Base-by-base conservation (phyloP, 2,888 invertebrate species). In the Ennomos erosarius region DNA sequence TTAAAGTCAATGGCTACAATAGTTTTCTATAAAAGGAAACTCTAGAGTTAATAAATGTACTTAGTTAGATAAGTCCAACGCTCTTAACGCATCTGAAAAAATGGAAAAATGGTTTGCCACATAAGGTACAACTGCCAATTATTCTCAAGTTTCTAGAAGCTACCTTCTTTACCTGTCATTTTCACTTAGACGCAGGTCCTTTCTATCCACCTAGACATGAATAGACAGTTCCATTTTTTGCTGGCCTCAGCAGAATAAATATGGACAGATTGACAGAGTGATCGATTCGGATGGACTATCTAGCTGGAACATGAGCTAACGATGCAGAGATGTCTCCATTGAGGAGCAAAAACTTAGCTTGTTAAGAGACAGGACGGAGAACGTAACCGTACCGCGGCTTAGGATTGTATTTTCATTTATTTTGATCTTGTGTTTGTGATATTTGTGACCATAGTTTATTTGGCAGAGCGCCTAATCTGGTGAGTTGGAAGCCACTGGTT, bases 301-400 rank as follows among this genome's bases (percentile, higher is more conserved):
- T 52, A 54, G 49, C 59, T 50, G 51, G 62, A 55, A 60, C 58
- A 55, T 44, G 50, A 60, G 62, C 57, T 68, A 68, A 68, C 65
- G 59, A 65, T 35, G 37, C 39, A 44, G 37, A 54, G 58, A 64
- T 68, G 68, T 65, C 65, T 68, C 52, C 59, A 67, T 67, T 48
- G 47, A 49, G 44, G 40, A 8, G 58, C 68, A 68, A 65, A 68
- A 68, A 65, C 57, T 50, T 45, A 39, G 40, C 54, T 54, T 54
- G 53, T 59, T 54, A 59, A 39, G 44, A n/a, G 40, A 39, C 48
- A 13, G 37, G 38, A 38, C 9, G 10, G 10, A 50, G 54, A 40
- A 59, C 45, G 59, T 54, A 59, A 59, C n/a, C 13, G 16, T n/a
- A 26, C 4, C 10, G 8, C 42, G 52, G 13, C 9, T 48, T 26